Evolutionary conservation across 2,888 invertebrate genomes (phyloP), one percentile per base, ranked within the genome.

Genomic region (Melieria omissa): DNA sequence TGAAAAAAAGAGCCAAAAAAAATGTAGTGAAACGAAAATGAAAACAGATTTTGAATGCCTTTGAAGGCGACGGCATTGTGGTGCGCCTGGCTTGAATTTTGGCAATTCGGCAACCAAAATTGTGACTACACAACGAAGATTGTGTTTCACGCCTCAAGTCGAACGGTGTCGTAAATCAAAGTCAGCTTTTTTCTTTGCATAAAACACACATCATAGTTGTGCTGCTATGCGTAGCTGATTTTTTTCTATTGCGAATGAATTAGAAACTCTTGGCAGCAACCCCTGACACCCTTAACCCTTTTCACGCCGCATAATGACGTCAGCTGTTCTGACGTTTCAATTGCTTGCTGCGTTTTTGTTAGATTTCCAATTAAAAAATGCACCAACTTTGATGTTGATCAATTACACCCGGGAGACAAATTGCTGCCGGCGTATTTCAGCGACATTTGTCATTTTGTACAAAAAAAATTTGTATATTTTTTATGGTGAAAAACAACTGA

Each of bases 291-390:
- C 58, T 64, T 65, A 65, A 54, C 70, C 62, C 61, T 47, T 57
- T 63, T 57, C 65, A 54, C 70, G 72, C 62, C 46, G 64, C 61
- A 67, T 75, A 74, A 75, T 77, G 78, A 77, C 77, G 74, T 77
- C 78, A 77, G 76, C 78, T 74, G 77, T 78, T 79, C 78, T 78
- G 78, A 80, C 78, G 73, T 42, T 7, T 41, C 5, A 46, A 63
- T 70, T 57, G 63, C 29, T 57, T 76, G 71, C 73, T 67, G 79
- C 75, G 75, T 64, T 74, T 76, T 78, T 76, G 73, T 65, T 52
- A 58, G 60, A 71, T 68, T 68, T 57, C 65, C 49, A 57, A 60
- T 10, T 61, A 61, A 60, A 60, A 60, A 68, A 45, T 58, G 49
- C 29, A 73, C 55, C 64, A 64, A 71, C 58, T 57, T 57, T 65